Evolutionary conservation across 1,140 invertebrate species (phyloP).

Genomic region (Dinothrombium tinctorium): DNA sequence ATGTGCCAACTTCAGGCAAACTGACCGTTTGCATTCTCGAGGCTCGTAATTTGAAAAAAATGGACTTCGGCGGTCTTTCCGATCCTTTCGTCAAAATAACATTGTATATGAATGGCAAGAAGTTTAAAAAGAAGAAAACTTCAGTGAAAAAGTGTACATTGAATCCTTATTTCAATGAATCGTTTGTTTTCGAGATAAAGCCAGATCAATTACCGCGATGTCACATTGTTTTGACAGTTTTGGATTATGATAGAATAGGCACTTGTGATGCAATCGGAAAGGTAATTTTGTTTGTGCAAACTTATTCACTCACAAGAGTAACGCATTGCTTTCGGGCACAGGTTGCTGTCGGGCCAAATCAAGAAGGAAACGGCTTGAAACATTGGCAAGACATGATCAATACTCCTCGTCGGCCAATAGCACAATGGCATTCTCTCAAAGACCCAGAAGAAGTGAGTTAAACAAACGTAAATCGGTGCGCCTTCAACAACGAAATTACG

Average conservation of each 20-base stretch:
- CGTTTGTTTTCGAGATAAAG: constrained; percentile 99
- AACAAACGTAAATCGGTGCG: too few relatives aligned
- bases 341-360: constrained; percentile 2
- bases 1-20: constrained; percentile 48
- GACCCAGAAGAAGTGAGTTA: constrained; percentile 68
- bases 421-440: constrained; percentile 97
- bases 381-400: constrained; percentile 99
- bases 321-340: too few relatives aligned
- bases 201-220: constrained; percentile 99
- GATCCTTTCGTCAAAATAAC: constrained; percentile 99
- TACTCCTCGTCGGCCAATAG: constrained; percentile 87
- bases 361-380: constrained; percentile 58
- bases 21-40: constrained; percentile 50
- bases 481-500: too few relatives aligned
- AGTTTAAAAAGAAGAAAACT: constrained; percentile 99
- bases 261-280: constrained; percentile 91
- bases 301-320: too few relatives aligned
- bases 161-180: constrained; percentile 99
- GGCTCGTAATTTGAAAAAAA: constrained; percentile 47
- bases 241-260: constrained; percentile 98
- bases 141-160: constrained; percentile 99
- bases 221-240: constrained; percentile 87
- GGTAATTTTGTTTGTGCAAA: too few relatives aligned
- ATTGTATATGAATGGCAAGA: constrained; percentile 45
- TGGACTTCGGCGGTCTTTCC: constrained; percentile 48